Percentiles rank a stretch among this genome's conserved stretches.
Conservation (phyloP, 2,797 vertebrate genomes). For the Coranthus polyacanthus region DNA sequence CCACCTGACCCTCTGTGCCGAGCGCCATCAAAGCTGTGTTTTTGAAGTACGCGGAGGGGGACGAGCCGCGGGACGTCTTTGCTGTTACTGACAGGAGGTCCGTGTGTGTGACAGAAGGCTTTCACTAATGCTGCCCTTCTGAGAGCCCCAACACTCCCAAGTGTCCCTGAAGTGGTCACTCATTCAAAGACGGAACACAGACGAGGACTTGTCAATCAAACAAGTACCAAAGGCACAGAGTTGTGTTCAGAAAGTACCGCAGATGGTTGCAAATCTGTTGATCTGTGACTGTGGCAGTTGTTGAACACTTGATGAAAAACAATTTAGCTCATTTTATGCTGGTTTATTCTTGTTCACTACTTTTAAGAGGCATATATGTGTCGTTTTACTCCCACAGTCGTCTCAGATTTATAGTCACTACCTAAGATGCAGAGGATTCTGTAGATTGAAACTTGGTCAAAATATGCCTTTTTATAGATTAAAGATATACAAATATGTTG, state of each 20-base stretch:
- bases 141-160: conserved; percentile 9
- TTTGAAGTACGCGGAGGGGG: conserved; percentile 35
- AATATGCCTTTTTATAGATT: too few relatives aligned
- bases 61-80: conserved; percentile 18
- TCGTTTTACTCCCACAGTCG: too few relatives aligned
- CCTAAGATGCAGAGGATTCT: too few relatives aligned
- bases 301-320: too few relatives aligned
- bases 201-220: not conserved
- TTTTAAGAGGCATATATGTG: too few relatives aligned
- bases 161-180: conserved; percentile 41
- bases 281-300: not conserved
- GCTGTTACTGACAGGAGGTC: conserved; percentile 61
- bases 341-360: too few relatives aligned
- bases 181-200: conserved; percentile 19
- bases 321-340: too few relatives aligned
- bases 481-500: too few relatives aligned
- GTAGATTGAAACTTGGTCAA: too few relatives aligned
- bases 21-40: conserved; percentile 55
- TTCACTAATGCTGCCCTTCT: conserved; percentile 27
- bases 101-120: conserved; percentile 45
- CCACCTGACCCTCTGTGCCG: conserved; percentile 33
- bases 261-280: not conserved
- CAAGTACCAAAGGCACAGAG: not conserved
- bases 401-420: too few relatives aligned
- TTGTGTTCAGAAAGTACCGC: not conserved